These are phyloP conservation scores for Tragelaphus strepsiceros DNA, from an alignment of 2,113 vertebrate species.

Conservation along the genomic window DNA sequence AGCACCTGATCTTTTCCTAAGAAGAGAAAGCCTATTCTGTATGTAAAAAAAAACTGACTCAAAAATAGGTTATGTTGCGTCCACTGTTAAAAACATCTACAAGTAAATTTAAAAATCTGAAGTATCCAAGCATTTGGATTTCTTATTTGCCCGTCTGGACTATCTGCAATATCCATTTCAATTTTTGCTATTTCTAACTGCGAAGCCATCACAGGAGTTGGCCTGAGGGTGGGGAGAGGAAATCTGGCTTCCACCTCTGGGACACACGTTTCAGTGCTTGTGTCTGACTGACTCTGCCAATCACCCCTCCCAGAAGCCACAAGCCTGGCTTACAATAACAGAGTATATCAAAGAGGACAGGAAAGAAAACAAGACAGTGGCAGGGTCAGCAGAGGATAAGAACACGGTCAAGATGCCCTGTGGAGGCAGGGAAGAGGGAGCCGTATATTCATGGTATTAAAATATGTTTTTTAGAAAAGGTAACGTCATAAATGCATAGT, in stretches of 20 bases:
- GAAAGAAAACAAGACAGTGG: slow-evolving; percentile 65
- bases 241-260: slow-evolving; percentile 59
- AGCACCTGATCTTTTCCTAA: not conserved
- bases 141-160: slow-evolving; percentile 40
- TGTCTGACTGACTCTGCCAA: slow-evolving; percentile 52
- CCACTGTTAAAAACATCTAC: slow-evolving; percentile 34
- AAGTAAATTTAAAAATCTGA: slow-evolving; percentile 1
- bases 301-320: slow-evolving; percentile 7
- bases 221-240: not conserved
- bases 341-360: slow-evolving; percentile 66
- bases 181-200: slow-evolving; percentile 61
- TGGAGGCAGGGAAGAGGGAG: slow-evolving; percentile 9
- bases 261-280: slow-evolving; percentile 59
- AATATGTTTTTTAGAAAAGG: slow-evolving; percentile 32
- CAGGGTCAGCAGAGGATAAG: slow-evolving; percentile 55
- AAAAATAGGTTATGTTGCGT: not conserved
- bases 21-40: not conserved
- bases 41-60: not conserved
- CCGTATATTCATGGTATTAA: not conserved
- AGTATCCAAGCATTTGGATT: slow-evolving; percentile 28
- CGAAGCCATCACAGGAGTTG: not conserved
- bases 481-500: not conserved
- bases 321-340: slow-evolving; percentile 57
- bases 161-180: slow-evolving; percentile 67
- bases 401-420: not conserved